phyloP scores from a whole-genome alignment of 2,113 vertebrate genomes.

The Psittacus erithacus region DNA sequence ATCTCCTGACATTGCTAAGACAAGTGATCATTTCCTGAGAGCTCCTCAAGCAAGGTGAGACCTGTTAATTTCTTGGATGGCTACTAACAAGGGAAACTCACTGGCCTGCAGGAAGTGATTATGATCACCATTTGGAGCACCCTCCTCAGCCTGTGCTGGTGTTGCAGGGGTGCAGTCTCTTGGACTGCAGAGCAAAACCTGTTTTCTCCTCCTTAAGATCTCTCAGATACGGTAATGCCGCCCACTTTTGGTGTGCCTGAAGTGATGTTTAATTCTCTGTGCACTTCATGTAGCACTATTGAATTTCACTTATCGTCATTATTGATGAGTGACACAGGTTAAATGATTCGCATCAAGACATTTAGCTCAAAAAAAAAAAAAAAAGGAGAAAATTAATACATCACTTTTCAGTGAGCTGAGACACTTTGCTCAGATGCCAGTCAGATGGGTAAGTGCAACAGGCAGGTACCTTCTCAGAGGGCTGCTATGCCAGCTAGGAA shows the following conservation, averaged over 20 bases:
- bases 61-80: slow-evolving; percentile 1
- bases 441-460: background rate
- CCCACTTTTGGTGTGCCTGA: background rate
- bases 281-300: background rate
- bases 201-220: slow-evolving; percentile 29
- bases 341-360: background rate
- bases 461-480: background rate
- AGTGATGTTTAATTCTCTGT: slow-evolving; percentile 60
- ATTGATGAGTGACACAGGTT: slow-evolving; percentile 64
- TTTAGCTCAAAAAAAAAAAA: background rate
- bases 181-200: background rate
- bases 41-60: slow-evolving; percentile 13
- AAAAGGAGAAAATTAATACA: background rate
- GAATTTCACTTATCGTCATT: slow-evolving; percentile 59
- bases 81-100: background rate
- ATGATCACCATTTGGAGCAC: background rate
- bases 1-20: slow-evolving; percentile 43
- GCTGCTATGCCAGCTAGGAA: slow-evolving; percentile 9
- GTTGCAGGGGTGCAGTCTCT: background rate
- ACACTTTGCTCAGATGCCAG: background rate
- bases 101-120: background rate
- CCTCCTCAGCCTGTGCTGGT: background rate
- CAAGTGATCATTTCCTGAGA: slow-evolving; percentile 10
- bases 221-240: background rate
- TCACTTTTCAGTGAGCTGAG: slow-evolving; percentile 23